These are phyloP conservation scores for Poeciliopsis occidentalis DNA, from an alignment of 2,113 vertebrate species.

Conservation along the genomic window DNA sequence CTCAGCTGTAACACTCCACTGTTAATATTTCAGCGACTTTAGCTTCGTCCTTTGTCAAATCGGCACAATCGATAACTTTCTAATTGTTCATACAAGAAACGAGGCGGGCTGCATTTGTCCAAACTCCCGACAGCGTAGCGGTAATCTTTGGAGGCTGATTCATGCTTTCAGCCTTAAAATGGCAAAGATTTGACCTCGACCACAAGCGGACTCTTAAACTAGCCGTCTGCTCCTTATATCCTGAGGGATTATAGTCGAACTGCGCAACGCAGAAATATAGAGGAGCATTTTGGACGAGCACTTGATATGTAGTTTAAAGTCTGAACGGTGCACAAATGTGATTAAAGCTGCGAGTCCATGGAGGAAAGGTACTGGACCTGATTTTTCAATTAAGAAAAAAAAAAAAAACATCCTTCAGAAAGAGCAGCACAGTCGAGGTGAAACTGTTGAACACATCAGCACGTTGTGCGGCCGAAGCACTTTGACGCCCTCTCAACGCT, in stretches of 20 bases:
- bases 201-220: conserved; percentile 23
- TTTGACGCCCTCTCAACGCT: conserved; percentile 33
- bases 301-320: conserved; percentile 26
- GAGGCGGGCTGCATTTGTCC: conserved; percentile 17
- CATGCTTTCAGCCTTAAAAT: conserved; percentile 20
- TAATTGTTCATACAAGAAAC: conserved; percentile 28
- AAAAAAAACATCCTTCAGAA: conserved; percentile 8
- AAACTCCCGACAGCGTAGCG: not conserved
- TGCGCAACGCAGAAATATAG: conserved; percentile 10
- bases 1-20: conserved; percentile 5
- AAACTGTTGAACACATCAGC: conserved; percentile 26
- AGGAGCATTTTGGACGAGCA: conserved; percentile 7
- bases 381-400: conserved; percentile 1
- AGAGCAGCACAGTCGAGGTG: conserved; percentile 30
- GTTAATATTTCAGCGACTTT: conserved; percentile 38
- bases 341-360: conserved; percentile 48
- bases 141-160: conserved; percentile 27
- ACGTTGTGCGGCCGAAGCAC: not conserved
- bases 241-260: not conserved
- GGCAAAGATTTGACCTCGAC: conserved; percentile 37
- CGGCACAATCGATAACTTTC: conserved; percentile 18
- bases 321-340: conserved; percentile 43
- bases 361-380: conserved; percentile 31
- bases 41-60: not conserved
- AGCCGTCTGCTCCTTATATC: conserved; percentile 3